These are phyloP conservation scores for Gobiocypris rarus DNA, from an alignment of 2,113 vertebrate genomes.

Conservation along the genomic window DNA sequence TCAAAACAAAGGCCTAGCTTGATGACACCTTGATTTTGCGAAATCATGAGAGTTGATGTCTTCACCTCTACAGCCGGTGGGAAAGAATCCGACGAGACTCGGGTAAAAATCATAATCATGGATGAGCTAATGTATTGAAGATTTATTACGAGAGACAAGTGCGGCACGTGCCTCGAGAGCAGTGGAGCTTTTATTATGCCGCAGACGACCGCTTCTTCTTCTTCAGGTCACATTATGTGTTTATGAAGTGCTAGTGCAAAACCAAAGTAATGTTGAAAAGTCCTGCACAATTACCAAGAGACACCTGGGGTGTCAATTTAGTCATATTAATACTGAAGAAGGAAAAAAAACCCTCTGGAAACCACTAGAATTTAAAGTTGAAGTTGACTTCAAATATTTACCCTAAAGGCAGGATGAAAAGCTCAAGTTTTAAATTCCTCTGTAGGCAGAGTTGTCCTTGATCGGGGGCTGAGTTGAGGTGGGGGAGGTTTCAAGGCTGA, in stretches of 20 bases:
- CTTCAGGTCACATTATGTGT: neutral
- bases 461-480: neutral
- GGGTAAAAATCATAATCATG: no score
- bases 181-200: no score
- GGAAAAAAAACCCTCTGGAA: neutral
- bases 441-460: neutral
- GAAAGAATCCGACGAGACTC: no score
- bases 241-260: neutral
- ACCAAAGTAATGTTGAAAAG: neutral
- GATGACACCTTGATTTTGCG: no score
- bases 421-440: constrained; percentile 17
- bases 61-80: no score
- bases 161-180: no score
- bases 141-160: no score
- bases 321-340: no score
- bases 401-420: constrained; percentile 32
- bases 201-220: no score
- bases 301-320: neutral
- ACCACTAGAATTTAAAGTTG: neutral
- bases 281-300: neutral
- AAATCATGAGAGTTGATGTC: no score
- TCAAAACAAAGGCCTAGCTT: no score
- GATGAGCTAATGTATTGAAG: no score
- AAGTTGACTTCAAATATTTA: constrained; percentile 35
- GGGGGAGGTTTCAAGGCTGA: neutral